A percentile compares a stretch with the other conserved stretches of the same genome.
Conservation (phyloP, 2,113 vertebrate genomes). For the Anser cygnoides region DNA sequence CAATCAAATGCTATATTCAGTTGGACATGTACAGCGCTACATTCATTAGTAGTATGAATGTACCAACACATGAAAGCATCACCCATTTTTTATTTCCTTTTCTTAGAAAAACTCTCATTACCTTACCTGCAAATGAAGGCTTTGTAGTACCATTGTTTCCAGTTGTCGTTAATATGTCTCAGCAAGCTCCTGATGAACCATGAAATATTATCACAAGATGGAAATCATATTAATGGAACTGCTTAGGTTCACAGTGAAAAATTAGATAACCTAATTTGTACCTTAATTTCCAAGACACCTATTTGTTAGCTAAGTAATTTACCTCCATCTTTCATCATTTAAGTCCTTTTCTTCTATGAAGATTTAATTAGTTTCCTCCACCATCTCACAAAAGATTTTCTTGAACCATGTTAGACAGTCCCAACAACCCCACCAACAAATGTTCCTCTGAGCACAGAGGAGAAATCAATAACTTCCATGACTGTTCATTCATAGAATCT, state of each 20-base stretch:
- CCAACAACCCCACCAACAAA: conserved; percentile 23
- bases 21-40: background rate
- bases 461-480: conserved; percentile 64
- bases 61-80: background rate
- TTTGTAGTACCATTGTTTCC: conserved; percentile 19
- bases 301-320: conserved; percentile 57
- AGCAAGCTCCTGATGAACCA: conserved; percentile 47
- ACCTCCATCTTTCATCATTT: conserved; percentile 48
- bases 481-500: conserved; percentile 42
- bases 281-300: conserved; percentile 56
- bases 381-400: conserved; percentile 37
- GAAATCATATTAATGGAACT: conserved; percentile 56
- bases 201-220: conserved; percentile 48
- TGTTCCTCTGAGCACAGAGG: background rate
- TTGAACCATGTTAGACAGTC: conserved; percentile 43
- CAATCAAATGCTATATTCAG: background rate
- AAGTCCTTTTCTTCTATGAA: conserved; percentile 40
- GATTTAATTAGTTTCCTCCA: conserved; percentile 63
- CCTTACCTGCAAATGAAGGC: background rate
- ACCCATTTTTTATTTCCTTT: background rate
- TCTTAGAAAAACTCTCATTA: background rate
- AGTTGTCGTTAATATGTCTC: conserved; percentile 13
- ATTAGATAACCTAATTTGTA: conserved; percentile 65
- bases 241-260: conserved; percentile 41
- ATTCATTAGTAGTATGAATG: background rate